Base-by-base conservation (phyloP, 2,797 vertebrate species). In the Distichodus sexfasciatus region DNA sequence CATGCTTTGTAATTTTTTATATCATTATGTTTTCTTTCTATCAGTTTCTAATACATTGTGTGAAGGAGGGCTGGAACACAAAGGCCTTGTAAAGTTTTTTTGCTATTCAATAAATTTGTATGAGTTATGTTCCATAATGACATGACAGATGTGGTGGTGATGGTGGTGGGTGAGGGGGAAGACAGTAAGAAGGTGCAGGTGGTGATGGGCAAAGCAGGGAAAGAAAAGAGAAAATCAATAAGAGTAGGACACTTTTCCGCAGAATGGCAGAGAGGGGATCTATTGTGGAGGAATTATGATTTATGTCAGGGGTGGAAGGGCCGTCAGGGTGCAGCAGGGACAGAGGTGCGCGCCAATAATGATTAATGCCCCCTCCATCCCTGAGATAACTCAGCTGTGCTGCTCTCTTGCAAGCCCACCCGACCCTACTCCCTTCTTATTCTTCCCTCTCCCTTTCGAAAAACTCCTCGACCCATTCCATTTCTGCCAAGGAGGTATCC, bases 51-150 rank as follows among this genome's bases (percentile, higher is more conserved):
- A 91, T 94, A 91, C 92, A 93, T 94, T 90, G 91, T 75, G 90
- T 91, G 89, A 88, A 88, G 89, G 68, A 24, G 23, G 1, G 35
- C 53, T 12, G 60, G 28, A 43, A 53, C 66, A 82, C 84, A 84
- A 74, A 82, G 85, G 89, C 87, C 92, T 94, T 89, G 81, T 95
- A 94, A 96, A 96, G 93, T 96, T 96, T 95, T 95, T 97, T 97
- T 95, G 93, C 93, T 96, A 95, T 96, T 97, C 94, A 91, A 95
- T 97, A 93, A 96, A 97, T 98, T 94, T 94, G 94, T 93, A 96
- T 96, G 91, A 95, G 94, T 96, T 96, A 93, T 93, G 93, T 95
- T 97, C 95, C 93, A 92, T 95, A 95, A 96, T 96, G 93, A 95
- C 95, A 94, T 90, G 94, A 91, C 87, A 92, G 88, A 89, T 85